phyloP scores from a whole-genome alignment of 2,797 vertebrate genomes.

The Eulemur albifrons region DNA sequence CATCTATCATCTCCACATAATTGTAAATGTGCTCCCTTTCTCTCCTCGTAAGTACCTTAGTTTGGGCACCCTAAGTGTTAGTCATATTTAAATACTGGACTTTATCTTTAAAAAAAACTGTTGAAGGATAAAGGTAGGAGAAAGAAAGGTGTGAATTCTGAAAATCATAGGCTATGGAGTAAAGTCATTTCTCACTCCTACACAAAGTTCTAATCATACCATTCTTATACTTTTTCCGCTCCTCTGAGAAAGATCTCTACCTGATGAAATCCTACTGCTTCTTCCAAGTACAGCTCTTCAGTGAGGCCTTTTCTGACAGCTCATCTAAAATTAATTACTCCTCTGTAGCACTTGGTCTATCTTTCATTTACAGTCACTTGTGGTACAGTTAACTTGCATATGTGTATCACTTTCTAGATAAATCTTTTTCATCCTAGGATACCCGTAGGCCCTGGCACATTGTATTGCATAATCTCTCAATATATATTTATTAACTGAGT shows the following conservation, averaged over 20 bases:
- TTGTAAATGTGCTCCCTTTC: background rate
- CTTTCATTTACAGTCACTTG: background rate
- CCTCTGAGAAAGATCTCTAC: background rate
- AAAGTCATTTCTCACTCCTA: background rate
- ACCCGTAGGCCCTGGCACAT: background rate
- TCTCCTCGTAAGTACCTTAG: background rate
- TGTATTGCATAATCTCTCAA: background rate
- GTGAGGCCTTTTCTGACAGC: background rate
- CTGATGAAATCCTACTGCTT: background rate
- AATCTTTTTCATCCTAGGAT: slow-evolving; percentile 1
- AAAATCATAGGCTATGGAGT: background rate
- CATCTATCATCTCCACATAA: background rate
- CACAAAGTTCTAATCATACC: background rate
- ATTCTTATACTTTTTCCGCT: background rate
- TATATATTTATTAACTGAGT: background rate
- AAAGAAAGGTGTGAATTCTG: background rate
- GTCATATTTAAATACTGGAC: background rate
- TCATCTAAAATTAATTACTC: background rate
- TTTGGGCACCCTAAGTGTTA: background rate
- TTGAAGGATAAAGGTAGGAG: background rate
- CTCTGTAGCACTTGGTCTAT: background rate
- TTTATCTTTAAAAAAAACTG: background rate
- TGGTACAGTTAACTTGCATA: background rate
- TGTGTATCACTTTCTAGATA: background rate
- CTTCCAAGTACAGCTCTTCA: background rate